These are phyloP conservation scores for Ellobium chinense DNA, from an alignment of 2,888 invertebrate genomes.

Conservation along the genomic window DNA sequence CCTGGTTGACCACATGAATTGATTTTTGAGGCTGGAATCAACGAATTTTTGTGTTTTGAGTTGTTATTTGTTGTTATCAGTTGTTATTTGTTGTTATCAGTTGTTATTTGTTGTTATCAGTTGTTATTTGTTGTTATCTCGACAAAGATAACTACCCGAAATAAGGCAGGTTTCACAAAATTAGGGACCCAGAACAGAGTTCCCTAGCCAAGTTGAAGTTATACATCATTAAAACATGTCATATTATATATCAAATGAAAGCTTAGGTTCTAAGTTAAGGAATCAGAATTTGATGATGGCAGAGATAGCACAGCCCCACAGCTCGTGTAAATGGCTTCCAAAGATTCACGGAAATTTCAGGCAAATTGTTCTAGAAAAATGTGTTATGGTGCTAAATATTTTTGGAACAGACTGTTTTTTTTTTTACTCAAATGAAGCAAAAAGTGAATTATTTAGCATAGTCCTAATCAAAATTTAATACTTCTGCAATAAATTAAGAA, in stretches of 20 bases:
- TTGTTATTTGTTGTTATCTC: neutral
- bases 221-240: neutral
- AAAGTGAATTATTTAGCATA: neutral
- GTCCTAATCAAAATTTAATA: neutral
- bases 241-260: neutral
- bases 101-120: neutral
- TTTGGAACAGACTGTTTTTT: neutral
- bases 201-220: neutral
- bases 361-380: neutral
- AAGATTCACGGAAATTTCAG: neutral
- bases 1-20: too few species aligned
- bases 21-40: too few species aligned
- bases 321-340: neutral
- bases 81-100: neutral
- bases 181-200: neutral
- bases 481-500: too few species aligned
- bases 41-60: too few species aligned
- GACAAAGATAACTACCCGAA: neutral
- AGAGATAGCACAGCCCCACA: neutral
- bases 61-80: too few species aligned
- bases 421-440: neutral
- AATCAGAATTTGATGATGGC: neutral
- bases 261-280: neutral
- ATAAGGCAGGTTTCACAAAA: neutral
- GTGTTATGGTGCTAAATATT: too few species aligned